These are phyloP conservation scores for Lepidocyrtoides sp. DNA, from an alignment of 2,888 invertebrate genomes.

Conservation along the genomic window DNA sequence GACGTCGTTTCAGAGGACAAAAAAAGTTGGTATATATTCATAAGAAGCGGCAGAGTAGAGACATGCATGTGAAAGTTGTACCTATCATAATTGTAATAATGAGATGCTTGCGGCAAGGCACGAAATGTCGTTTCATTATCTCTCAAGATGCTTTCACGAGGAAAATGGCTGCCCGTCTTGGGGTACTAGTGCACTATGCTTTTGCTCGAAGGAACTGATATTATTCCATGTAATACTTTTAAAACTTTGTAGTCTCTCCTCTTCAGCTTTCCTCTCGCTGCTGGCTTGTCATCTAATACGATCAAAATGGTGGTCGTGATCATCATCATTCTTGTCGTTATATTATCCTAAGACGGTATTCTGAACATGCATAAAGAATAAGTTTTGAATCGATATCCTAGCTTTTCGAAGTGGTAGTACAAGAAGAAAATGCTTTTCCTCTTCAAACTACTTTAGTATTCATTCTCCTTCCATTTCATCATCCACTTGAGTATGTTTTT, in stretches of 20 bases:
- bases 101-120: constrained; percentile 67
- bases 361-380: constrained; percentile 53
- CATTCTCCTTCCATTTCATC: constrained; percentile 55
- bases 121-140: constrained; percentile 73
- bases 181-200: constrained; percentile 34
- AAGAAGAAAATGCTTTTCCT: constrained; percentile 34
- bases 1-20: constrained; percentile 54
- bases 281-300: constrained; percentile 50
- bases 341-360: constrained; percentile 62
- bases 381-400: constrained; percentile 56
- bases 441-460: constrained; percentile 42
- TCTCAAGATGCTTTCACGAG: constrained; percentile 73
- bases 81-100: constrained; percentile 72
- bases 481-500: constrained; percentile 4
- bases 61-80: constrained; percentile 51
- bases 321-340: constrained; percentile 64
- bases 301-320: constrained; percentile 61
- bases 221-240: constrained; percentile 33
- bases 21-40: constrained; percentile 58
- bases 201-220: background rate
- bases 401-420: constrained; percentile 30
- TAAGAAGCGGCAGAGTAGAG: background rate
- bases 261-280: background rate
- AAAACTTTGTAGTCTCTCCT: constrained; percentile 33
- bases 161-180: constrained; percentile 63